These are phyloP conservation scores for Cichlasoma orientale DNA, from an alignment of 2,797 vertebrate species.

Conservation along the genomic window DNA sequence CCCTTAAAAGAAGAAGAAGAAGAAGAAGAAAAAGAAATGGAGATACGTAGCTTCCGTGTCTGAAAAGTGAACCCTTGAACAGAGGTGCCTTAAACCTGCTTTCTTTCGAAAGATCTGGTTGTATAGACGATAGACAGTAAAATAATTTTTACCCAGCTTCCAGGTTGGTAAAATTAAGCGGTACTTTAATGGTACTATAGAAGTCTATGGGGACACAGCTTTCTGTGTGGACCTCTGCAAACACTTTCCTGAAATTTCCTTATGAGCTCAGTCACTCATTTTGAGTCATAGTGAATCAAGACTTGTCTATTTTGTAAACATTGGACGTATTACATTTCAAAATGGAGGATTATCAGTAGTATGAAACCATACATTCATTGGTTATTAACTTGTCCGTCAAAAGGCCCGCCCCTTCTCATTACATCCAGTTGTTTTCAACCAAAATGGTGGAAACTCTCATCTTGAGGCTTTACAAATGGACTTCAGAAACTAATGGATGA, in stretches of 20 bases:
- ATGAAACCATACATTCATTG: not conserved
- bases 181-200: not conserved
- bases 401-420: not conserved
- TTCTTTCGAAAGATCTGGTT: too few species aligned
- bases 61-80: not conserved
- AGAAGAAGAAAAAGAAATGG: too few species aligned
- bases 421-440: not conserved
- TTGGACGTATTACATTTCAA: not conserved
- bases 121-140: too few species aligned
- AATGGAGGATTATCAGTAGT: not conserved
- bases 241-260: not conserved
- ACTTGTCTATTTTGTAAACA: not conserved
- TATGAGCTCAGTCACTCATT: not conserved
- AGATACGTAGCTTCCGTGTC: accelerated
- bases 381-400: not conserved
- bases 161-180: too few species aligned
- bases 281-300: not conserved
- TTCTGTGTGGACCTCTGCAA: not conserved
- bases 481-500: not conserved
- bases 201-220: not conserved
- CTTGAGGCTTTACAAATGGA: not conserved
- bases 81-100: not conserved
- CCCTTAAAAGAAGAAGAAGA: too few species aligned
- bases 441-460: not conserved
- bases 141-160: too few species aligned